Conservation (phyloP, 2,888 invertebrate genomes). For the Pyrochroa serraticornis region DNA sequence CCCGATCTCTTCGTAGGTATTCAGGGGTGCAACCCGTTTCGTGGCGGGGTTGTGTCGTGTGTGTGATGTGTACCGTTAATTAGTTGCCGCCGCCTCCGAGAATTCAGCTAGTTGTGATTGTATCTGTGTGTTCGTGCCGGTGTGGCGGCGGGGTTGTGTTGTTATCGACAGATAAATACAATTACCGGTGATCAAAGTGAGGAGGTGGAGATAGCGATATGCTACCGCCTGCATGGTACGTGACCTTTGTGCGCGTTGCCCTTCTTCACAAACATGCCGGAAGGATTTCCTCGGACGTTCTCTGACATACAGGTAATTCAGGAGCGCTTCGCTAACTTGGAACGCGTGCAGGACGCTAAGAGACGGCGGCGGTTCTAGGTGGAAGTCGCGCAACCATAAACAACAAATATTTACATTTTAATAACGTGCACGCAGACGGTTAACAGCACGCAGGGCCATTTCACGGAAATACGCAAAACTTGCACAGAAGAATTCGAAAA, state of each 20-base stretch:
- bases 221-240: constrained; percentile 51
- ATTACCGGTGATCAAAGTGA: constrained; percentile 49
- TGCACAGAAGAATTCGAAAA: too few species aligned
- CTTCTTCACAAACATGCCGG: constrained; percentile 52
- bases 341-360: not conserved
- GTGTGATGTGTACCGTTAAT: constrained; percentile 20
- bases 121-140: constrained; percentile 22
- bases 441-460: not conserved
- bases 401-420: constrained; percentile 4
- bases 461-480: not conserved
- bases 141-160: constrained; percentile 17
- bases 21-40: constrained; percentile 1
- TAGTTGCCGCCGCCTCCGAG: constrained; percentile 9
- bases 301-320: constrained; percentile 52
- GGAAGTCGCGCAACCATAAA: not conserved
- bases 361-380: not conserved
- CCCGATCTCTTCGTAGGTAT: not conserved
- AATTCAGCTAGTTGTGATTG: constrained; percentile 8
- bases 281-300: constrained; percentile 52
- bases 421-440: not conserved
- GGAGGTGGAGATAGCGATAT: constrained; percentile 47
- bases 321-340: not conserved
- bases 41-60: constrained; percentile 24
- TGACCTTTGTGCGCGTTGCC: constrained; percentile 50
- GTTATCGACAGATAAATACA: constrained; percentile 47